A percentile compares a stretch with the other conserved stretches of the same genome.
These are phyloP conservation scores for Arnoldichthys spilopterus DNA, from an alignment of 2,797 vertebrate genomes.

Conservation along the genomic window DNA sequence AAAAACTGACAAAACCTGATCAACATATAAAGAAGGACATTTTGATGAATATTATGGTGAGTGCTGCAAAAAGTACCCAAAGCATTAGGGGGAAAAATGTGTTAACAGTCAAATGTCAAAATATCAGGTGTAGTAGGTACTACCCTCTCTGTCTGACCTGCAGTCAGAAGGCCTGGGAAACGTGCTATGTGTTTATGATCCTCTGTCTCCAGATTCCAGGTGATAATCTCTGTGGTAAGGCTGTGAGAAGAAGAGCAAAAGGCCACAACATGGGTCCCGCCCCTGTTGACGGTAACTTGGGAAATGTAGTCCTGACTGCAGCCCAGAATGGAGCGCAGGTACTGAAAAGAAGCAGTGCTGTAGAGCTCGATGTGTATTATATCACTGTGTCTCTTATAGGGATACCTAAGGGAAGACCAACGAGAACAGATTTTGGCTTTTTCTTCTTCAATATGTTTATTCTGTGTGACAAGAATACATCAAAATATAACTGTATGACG, in stretches of 20 bases:
- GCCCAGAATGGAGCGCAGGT: constrained; percentile 66
- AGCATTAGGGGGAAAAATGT: too few relatives aligned
- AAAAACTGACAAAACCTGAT: too few relatives aligned
- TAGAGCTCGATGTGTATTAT: constrained; percentile 70
- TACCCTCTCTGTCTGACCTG: constrained; percentile 55
- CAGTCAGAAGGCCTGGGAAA: constrained; percentile 62
- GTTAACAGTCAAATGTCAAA: neutral
- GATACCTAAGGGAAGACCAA: constrained; percentile 61
- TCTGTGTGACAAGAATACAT: neutral
- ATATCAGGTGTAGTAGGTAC: neutral
- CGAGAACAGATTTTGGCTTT: neutral
- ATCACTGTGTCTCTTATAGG: constrained; percentile 65
- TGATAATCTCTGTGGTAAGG: constrained; percentile 67
- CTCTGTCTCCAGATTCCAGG: constrained; percentile 78
- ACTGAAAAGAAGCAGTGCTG: constrained; percentile 67
- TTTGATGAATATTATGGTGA: neutral
- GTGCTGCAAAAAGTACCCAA: neutral
- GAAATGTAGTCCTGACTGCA: constrained; percentile 72
- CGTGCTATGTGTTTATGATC: constrained; percentile 72
- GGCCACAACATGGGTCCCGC: constrained; percentile 64
- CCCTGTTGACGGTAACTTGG: constrained; percentile 65
- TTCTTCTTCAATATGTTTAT: neutral
- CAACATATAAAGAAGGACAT: too few relatives aligned
- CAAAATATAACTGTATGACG: neutral
- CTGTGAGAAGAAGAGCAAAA: constrained; percentile 65